Evolutionary conservation across 2,113 vertebrate species (phyloP).

Genomic region (Dermatemys mawii): DNA sequence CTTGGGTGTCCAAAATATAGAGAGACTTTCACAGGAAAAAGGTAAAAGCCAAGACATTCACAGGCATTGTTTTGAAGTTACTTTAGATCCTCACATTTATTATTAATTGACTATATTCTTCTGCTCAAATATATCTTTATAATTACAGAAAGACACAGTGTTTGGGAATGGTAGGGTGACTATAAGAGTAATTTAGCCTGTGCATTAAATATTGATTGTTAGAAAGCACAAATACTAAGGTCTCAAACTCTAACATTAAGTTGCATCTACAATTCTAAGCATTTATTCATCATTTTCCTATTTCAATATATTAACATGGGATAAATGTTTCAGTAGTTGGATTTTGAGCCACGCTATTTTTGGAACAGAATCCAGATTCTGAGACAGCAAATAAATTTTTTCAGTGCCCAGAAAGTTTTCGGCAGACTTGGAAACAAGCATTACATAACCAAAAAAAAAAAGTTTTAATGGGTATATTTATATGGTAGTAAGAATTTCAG

Average conservation of each 20-base stretch:
- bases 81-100: background rate
- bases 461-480: background rate
- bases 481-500: background rate
- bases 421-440: background rate
- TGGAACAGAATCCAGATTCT: background rate
- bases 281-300: background rate
- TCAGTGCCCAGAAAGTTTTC: background rate
- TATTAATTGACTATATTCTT: background rate
- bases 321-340: background rate
- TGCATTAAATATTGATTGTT: fast-evolving
- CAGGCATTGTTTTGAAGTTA: background rate
- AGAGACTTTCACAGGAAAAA: background rate
- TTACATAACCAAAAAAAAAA: background rate
- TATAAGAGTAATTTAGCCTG: background rate
- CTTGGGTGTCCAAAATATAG: too few relatives aligned
- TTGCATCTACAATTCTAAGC: background rate
- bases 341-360: background rate
- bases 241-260: background rate
- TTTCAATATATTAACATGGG: background rate
- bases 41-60: background rate
- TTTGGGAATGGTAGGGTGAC: background rate
- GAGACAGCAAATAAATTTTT: background rate
- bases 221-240: background rate
- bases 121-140: background rate
- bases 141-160: background rate